Evolutionary conservation across 2,888 invertebrate species (phyloP).

Genomic region (Strigamia maritima): DNA sequence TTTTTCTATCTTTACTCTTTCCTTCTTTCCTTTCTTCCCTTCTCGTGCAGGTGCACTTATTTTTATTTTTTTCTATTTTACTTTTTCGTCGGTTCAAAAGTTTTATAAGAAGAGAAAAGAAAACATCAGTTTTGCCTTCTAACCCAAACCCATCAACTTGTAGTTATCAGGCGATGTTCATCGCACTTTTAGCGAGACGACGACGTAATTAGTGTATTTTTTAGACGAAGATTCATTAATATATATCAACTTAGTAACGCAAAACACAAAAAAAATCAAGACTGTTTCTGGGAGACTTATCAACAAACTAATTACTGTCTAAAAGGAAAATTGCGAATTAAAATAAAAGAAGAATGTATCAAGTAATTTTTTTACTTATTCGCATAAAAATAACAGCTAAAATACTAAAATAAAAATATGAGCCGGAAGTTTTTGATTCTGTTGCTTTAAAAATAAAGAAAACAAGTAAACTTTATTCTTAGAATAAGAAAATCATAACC

Average conservation of each 20-base stretch:
- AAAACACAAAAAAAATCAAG: neutral
- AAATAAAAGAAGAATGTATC: neutral
- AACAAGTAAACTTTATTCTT: too few species aligned
- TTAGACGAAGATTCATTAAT: conserved; percentile 17
- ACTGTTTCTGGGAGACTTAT: neutral
- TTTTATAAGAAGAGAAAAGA: neutral
- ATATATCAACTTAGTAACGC: neutral
- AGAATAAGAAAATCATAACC: too few species aligned
- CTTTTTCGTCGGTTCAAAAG: neutral
- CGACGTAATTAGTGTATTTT: conserved; percentile 28
- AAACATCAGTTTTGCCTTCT: conserved; percentile 10
- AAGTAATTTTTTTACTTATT: neutral
- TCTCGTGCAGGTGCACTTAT: neutral
- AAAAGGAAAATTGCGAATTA: neutral
- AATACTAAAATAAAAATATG: too few species aligned
- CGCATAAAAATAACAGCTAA: too few species aligned
- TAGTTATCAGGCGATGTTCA: conserved; percentile 20
- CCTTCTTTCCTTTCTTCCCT: neutral
- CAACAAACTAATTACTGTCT: conserved; percentile 18
- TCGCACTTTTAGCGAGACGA: conserved; percentile 1
- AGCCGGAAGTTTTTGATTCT: too few species aligned
- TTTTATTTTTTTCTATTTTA: conserved; percentile 5
- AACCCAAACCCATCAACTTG: conserved; percentile 20
- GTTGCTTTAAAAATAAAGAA: too few species aligned
- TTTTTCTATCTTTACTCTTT: neutral